Evolutionary conservation across 35 echinoderm and acorn worm species (phyloP), one percentile per base, ranked within the genome.

Genomic region (Eucidaris tribuloides): DNA sequence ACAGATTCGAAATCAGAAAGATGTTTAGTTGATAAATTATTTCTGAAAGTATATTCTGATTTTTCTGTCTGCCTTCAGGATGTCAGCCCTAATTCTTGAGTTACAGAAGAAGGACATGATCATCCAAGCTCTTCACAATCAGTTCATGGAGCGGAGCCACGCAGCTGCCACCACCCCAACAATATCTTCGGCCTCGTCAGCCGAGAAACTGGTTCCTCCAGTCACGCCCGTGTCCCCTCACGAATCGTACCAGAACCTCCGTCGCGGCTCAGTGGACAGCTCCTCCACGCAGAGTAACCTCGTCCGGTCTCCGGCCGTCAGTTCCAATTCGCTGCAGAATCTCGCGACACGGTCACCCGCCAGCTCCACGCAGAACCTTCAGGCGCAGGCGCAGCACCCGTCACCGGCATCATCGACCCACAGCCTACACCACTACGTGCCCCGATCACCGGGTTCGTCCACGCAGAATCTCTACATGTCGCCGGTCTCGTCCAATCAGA

Each of bases 211-310:
- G 19, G 66, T 59, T 5, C 30, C 50, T 41, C 39, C 52, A n/a
- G 9, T 77, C 34, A 46, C 32, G 5, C 36, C 83, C 7, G 32
- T 50, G 7, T 86, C 83, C 32, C 65, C 66, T 31, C 66, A 60
- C 17, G 38, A 50, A 17, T 86, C 83, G 0, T 60, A 77, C 20
- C 80, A 82, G 56, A 82, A 64, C 56, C 23, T 82, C 3, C 64
- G 63, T 23, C 71, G 71, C 31, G 80, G 58, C 29, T 83, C 80
- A 2, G 58, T 31, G 0, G 80, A 83, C 66, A 83, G 80, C 58
- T 19, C 80, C 58, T 79, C 59, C 79, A 91, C 94, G 1, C 86
- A 83, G 80, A 88, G 92, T 42, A 97, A 97, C 77, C 76, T 97
- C 23, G 35, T 88, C 19, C 78, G 62, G 5, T 97, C 94, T 32